A percentile compares a stretch with the other conserved stretches of the same genome.
Conservation (phyloP, 2,113 vertebrate species). For the Petroica traversi region DNA sequence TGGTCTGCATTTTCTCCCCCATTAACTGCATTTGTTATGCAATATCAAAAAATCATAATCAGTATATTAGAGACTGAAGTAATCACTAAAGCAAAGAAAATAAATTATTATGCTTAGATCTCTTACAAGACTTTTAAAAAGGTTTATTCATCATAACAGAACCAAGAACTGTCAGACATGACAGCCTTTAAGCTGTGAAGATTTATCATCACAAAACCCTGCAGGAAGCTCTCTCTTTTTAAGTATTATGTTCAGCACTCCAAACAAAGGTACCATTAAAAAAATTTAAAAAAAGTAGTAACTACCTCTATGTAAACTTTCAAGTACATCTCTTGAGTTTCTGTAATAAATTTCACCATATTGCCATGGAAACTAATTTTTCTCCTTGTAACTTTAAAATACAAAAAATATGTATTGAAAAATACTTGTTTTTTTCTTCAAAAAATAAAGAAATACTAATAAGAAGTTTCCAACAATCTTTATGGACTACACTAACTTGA, state of each 20-base stretch:
- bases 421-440: not conserved
- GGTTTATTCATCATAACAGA: not conserved
- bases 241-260: not conserved
- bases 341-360: not conserved
- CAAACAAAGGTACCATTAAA: not conserved
- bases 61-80: not conserved
- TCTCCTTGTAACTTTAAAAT: not conserved
- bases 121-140: not conserved
- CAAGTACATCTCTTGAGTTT: not conserved
- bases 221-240: not conserved
- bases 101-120: not conserved
- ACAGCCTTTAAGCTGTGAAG: not conserved
- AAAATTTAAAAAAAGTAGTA: not conserved
- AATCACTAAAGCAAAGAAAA: not conserved
- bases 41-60: not conserved
- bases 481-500: not conserved
- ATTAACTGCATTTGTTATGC: not conserved
- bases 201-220: not conserved
- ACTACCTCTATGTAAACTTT: not conserved
- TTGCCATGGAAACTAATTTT: not conserved
- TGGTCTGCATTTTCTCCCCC: rapidly evolving
- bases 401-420: not conserved
- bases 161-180: not conserved
- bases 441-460: not conserved
- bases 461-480: not conserved